Evolutionary conservation across 2,888 invertebrate species (phyloP), one percentile per base, ranked within the genome.

Genomic region (Ophion ventricosus): DNA sequence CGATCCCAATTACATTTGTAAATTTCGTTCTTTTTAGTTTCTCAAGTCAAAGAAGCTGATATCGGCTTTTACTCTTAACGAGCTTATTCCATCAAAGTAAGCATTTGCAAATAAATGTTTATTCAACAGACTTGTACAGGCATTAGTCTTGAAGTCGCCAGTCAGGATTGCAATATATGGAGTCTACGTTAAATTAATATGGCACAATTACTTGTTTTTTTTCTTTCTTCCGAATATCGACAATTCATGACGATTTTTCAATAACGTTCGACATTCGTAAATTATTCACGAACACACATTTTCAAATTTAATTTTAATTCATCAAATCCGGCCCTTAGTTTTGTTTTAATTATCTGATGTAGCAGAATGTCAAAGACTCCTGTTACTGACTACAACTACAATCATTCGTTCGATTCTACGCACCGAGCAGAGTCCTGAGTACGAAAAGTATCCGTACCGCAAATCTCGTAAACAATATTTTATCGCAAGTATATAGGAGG

Each of bases 61-160:
- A 79, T 83, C 79, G 73, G 80, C 73, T 43, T 64, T 73, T 67
- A 56, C 56, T 59, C 54, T 72, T 54, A 64, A 75, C 83, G 75
- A 83, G 77, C 59, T 84, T 73, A 25, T 66, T 49, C 17, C 61
- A 29, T 64, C 69, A 70, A 75, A 66, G 81, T 61, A 35, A 75
- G 66, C 63, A 67, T 56, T 43, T 61, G 49, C 4, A 23, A 23
- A 63, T 43, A 70, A 75, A 77, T 80, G 77, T 64, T 80, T 80
- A 73, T 77, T 73, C 80, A 80, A 76, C 49, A 56, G 54, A 1
- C 56, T 69, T 59, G 29, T 35, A 40, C 54, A 25, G 64, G 59
- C 40, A 8, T 61, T 69, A 78, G 73, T 77, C 78, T 72, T 77
- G 72, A 78, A 73, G 29, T 63, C 49, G 54, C 2, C 63, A 7